Evolutionary conservation across 1,140 invertebrate species (phyloP).

Genomic region (Cydia splendana): DNA sequence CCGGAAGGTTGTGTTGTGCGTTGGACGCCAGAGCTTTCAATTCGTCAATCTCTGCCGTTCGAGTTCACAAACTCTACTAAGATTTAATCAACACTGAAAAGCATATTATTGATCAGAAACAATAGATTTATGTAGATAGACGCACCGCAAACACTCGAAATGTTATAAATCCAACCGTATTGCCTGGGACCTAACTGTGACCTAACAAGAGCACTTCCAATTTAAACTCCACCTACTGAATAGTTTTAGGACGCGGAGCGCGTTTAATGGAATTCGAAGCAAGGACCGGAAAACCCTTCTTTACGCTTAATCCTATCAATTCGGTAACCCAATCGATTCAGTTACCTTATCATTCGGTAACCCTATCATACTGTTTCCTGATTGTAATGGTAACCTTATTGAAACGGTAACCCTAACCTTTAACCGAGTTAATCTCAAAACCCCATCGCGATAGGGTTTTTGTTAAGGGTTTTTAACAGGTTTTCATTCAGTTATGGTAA

Average conservation of each 20-base stretch:
- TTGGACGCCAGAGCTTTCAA: background rate
- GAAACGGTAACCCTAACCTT: too few species aligned
- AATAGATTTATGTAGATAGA: background rate
- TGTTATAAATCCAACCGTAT: background rate
- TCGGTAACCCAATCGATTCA: too few species aligned
- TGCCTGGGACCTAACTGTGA: background rate
- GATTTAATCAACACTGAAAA: background rate
- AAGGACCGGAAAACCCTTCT: too few species aligned
- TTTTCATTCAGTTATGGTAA: too few species aligned
- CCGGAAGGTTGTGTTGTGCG: slow-evolving; percentile 1
- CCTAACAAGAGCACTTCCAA: slow-evolving; percentile 20
- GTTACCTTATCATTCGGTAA: too few species aligned
- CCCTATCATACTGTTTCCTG: too few species aligned
- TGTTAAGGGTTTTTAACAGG: too few species aligned
- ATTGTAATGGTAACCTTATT: too few species aligned
- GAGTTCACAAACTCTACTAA: background rate
- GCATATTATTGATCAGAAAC: background rate
- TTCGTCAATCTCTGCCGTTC: slow-evolving; percentile 15
- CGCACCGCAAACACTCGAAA: background rate
- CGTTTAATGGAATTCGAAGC: slow-evolving; percentile 7
- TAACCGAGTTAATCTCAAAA: too few species aligned
- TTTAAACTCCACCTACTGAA: slow-evolving; percentile 8
- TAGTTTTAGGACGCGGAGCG: background rate
- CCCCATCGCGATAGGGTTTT: too few species aligned
- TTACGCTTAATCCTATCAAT: too few species aligned